Base-by-base conservation (phyloP, 2,888 invertebrate genomes). In the Ecliptopera silaceata region DNA sequence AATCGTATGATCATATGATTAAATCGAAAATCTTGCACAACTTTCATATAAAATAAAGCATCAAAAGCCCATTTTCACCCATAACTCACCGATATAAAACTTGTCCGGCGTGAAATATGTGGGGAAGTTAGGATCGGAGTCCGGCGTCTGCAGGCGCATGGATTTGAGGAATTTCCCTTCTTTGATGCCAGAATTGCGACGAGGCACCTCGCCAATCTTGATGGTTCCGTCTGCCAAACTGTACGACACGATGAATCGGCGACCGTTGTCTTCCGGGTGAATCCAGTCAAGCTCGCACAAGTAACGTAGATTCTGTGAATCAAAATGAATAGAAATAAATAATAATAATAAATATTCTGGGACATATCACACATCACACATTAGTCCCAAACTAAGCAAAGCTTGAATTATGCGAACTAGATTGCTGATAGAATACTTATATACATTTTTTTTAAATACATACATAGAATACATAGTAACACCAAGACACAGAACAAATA, bases 181-280 rank as follows among this genome's bases (percentile, higher is more conserved):
- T 13, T 71, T 71, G 56, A 96, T 94, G 39, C 97, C 97, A 0
- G 96, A 95, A 84, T 96, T 96, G 20, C 92, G 86, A 12, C 94
- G 93, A 2, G 93, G 93, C 3, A 95, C 92, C 80, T 97, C 97
- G 55, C 92, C 93, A 55, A 97, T 95, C 66, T 93, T 92, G 69
- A 97, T 93, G 59, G 93, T 94, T 49, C 96, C 95, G 69, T 97
- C 95, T 4, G 94, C 93, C 38, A 97, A 90, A 55, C 93, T 93
- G 84, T 96, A 97, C 2, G 94, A 93, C 32, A 97, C 77, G 32
- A 97, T 92, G 78, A 97, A 97, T 64, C 93, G 89, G 26, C 97
- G 93, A 2, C 93, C 93, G 26, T 91, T 81, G 80, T 97, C 97
- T 74, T 97, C 96, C 0, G 96, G 96, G 73, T 95, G 94, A 4